Evolutionary conservation across 53 echinoderm and acorn worm species (phyloP).

Genomic region (Echinarachnius parma): DNA sequence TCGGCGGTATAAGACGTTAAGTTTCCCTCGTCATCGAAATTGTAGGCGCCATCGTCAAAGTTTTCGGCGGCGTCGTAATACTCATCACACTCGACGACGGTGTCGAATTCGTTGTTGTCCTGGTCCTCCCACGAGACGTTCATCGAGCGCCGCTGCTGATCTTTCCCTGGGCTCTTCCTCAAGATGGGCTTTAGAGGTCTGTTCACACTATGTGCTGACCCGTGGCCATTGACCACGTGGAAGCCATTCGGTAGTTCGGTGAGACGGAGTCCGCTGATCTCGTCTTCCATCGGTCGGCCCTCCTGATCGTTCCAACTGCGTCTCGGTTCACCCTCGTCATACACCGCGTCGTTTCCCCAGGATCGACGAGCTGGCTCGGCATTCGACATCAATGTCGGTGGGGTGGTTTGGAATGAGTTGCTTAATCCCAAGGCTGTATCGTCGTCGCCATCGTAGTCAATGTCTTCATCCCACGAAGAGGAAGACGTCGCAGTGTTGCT

Average conservation of each 20-base stretch:
- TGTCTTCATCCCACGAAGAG: slow-evolving; percentile 1
- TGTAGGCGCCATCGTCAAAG: background rate
- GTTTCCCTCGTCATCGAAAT: background rate
- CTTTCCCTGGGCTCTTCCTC: background rate
- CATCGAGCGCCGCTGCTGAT: slow-evolving; percentile 2
- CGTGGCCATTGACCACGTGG: background rate
- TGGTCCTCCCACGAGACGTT: slow-evolving; percentile 31
- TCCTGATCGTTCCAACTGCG: background rate
- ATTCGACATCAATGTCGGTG: background rate
- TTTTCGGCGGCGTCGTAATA: background rate
- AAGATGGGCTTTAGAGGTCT: slow-evolving; percentile 5
- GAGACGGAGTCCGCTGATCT: background rate
- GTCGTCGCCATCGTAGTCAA: background rate
- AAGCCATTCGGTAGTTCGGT: background rate
- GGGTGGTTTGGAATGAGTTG: background rate
- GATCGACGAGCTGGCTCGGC: background rate
- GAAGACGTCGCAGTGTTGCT: background rate
- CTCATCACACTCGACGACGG: background rate
- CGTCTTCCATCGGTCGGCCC: background rate
- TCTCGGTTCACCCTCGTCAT: background rate
- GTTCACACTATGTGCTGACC: background rate
- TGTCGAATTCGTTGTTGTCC: slow-evolving; percentile 14
- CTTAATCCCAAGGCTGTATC: background rate
- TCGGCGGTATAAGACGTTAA: too few relatives aligned
- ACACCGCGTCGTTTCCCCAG: background rate